Conservation (phyloP, 2,113 vertebrate genomes). For the Myotis davidii region DNA sequence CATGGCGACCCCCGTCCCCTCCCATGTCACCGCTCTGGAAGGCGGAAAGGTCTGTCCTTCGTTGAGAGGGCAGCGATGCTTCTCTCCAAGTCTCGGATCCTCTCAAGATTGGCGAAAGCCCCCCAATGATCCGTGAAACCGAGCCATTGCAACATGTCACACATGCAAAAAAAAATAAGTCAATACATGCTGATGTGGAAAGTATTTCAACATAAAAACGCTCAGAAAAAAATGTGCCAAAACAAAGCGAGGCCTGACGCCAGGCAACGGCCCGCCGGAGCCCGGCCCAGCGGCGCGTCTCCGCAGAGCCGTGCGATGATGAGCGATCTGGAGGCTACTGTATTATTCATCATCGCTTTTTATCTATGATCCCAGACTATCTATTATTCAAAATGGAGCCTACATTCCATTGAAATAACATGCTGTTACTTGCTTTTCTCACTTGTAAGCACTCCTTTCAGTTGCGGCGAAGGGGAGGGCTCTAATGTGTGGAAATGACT, state of each 20-base stretch:
- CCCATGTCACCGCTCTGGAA: background rate
- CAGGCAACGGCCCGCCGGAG: background rate
- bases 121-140: constrained; percentile 5
- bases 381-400: constrained; percentile 72
- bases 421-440: constrained; percentile 62
- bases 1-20: background rate
- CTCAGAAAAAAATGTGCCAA: background rate
- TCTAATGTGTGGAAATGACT: background rate
- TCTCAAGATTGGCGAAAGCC: constrained; percentile 26
- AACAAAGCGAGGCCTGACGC: constrained; percentile 33
- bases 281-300: background rate
- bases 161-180: background rate
- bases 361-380: constrained; percentile 69
- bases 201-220: constrained; percentile 51
- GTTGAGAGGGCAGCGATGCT: background rate
- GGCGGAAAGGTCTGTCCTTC: background rate
- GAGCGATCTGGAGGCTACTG: constrained; percentile 51
- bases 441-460: constrained; percentile 48
- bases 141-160: background rate
- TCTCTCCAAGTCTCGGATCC: background rate
- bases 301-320: background rate
- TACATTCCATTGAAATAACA: constrained; percentile 52
- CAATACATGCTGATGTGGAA: constrained; percentile 12
- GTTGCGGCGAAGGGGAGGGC: background rate
- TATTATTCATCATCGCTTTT: constrained; percentile 79